phyloP scores from a whole-genome alignment of 2,797 vertebrate species.

The Cirrhinus molitorella region DNA sequence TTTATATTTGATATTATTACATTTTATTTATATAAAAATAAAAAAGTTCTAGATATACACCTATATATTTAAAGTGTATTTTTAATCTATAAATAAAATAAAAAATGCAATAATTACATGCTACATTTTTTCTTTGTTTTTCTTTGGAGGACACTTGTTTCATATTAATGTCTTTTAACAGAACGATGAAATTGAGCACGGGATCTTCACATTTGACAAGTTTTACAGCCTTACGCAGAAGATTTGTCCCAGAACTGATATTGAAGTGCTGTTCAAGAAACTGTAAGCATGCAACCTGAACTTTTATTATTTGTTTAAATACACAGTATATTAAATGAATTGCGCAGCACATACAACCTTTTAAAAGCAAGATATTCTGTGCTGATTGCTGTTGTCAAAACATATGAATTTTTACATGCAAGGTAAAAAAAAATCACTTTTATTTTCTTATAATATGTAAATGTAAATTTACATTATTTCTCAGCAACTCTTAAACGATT shows the following conservation, averaged over 20 bases:
- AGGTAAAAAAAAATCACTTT: too few species aligned
- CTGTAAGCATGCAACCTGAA: constrained; percentile 83
- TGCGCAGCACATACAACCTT: background rate
- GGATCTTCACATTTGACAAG: constrained; percentile 93
- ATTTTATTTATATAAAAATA: too few species aligned
- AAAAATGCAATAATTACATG: background rate
- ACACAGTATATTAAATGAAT: background rate
- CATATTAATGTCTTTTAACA: constrained; percentile 67
- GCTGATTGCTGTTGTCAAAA: background rate
- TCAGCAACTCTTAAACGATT: too few species aligned
- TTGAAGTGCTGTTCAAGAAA: constrained; percentile 95
- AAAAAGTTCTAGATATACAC: too few species aligned
- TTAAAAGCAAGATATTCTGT: too few species aligned
- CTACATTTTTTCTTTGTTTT: background rate
- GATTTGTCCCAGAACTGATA: constrained; percentile 97
- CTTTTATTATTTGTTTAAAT: background rate
- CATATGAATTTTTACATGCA: background rate
- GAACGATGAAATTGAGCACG: constrained; percentile 96
- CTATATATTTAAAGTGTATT: too few species aligned
- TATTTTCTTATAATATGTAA: too few species aligned
- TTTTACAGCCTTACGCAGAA: constrained; percentile 99
- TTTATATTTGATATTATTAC: too few species aligned
- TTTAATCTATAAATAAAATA: too few species aligned
- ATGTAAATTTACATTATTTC: too few species aligned
- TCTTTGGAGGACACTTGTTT: background rate